These are phyloP conservation scores for Choristoneura fumiferana DNA, from an alignment of 1,140 invertebrate genomes.

Conservation along the genomic window DNA sequence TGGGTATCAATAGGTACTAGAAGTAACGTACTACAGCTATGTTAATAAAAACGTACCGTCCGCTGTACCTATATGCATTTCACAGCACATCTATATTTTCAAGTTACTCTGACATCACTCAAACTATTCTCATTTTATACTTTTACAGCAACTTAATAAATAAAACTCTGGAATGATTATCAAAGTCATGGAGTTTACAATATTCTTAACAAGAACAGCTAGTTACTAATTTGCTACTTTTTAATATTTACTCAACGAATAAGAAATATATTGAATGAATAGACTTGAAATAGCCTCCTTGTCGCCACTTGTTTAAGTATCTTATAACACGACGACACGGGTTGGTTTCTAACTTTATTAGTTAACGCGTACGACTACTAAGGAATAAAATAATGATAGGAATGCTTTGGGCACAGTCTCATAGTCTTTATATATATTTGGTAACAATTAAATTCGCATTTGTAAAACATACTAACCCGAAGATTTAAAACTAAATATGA, in stretches of 20 bases:
- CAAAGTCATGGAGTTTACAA: constrained; percentile 60
- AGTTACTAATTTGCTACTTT: not conserved
- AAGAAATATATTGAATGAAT: too few species aligned
- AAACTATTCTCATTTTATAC: too few species aligned
- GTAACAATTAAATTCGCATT: not conserved
- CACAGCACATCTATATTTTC: too few species aligned
- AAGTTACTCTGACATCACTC: too few species aligned
- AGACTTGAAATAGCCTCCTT: constrained; percentile 16
- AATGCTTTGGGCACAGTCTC: constrained; percentile 1
- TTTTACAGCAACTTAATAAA: not conserved
- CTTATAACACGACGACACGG: not conserved
- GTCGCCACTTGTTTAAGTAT: not conserved
- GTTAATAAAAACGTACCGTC: too few species aligned
- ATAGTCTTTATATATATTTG: not conserved
- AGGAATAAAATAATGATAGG: not conserved
- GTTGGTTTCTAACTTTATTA: not conserved
- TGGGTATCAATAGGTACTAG: too few species aligned
- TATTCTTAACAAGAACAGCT: not conserved
- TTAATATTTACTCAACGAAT: not conserved
- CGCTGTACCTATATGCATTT: too few species aligned
- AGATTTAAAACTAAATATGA: constrained; percentile 9
- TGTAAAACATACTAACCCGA: not conserved
- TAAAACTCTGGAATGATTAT: constrained; percentile 46
- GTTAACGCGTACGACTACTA: not conserved
- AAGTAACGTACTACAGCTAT: too few species aligned